phyloP scores from a whole-genome alignment of 2,888 invertebrate species.

The Eumacrocentrus americanus region DNA sequence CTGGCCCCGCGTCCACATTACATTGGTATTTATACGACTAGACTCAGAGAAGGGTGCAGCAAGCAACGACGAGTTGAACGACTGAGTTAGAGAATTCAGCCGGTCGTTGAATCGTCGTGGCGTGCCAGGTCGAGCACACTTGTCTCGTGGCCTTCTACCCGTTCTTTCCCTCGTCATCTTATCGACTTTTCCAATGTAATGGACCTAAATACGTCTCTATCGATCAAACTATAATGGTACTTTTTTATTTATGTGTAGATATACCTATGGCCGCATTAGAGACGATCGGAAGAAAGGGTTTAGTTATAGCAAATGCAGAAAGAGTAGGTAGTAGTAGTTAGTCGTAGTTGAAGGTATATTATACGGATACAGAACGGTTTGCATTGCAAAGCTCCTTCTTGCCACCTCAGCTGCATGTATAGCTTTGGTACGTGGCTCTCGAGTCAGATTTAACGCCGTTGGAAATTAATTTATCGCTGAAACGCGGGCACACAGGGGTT shows the following conservation, averaged over 20 bases:
- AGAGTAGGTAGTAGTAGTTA: background rate
- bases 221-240: conserved; percentile 39
- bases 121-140: conserved; percentile 30
- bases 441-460: conserved; percentile 24
- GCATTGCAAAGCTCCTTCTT: conserved; percentile 15
- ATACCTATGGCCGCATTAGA: background rate
- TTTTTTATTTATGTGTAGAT: conserved; percentile 33
- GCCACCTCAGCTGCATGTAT: conserved; percentile 13
- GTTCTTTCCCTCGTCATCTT: conserved; percentile 18
- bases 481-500: background rate
- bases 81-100: background rate
- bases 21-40: conserved; percentile 28
- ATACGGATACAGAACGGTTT: background rate
- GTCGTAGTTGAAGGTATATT: background rate
- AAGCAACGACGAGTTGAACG: background rate
- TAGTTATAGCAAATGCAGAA: background rate
- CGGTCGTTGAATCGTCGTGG: conserved; percentile 30
- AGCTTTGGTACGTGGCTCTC: conserved; percentile 26
- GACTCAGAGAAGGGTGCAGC: conserved; percentile 19
- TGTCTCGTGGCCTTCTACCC: conserved; percentile 16
- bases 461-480: conserved; percentile 20
- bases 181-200: conserved; percentile 33
- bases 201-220: conserved; percentile 41
- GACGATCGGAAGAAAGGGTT: too few species aligned
- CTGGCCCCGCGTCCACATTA: conserved; percentile 20